Evolutionary conservation across 2,797 vertebrate genomes (phyloP), one percentile per base, ranked within the genome.

Genomic region (Darevskia mixta): DNA sequence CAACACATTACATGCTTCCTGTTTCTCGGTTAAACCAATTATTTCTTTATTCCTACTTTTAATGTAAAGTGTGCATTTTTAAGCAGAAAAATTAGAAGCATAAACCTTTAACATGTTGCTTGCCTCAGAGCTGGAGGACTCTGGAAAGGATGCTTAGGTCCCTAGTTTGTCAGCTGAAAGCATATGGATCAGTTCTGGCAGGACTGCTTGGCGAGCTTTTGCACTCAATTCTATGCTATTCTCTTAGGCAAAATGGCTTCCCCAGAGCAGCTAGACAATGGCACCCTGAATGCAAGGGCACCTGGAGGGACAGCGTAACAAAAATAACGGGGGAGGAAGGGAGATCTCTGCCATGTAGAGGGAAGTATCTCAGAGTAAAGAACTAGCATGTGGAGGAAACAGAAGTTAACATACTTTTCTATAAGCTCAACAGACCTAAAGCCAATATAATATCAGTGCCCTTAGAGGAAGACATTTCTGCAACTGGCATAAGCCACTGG

Each of bases 1-100:
- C 35, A 17, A 88, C 86, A 93, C 41, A 17, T 49, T 77, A 23
- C 83, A 88, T 83, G 87, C 6, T 35, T 82, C 61, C 35, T 80
- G 64, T 76, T 20, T 32, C 90, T 80, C 61, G 76, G 18, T 83
- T 90, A 66, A 32, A 86, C 2, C 2, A 83, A 10, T 86, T 86
- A 27, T 2, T 2, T 77, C 61, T 78, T 77, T 49, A 67, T 87
- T 45, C n/a, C 32, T 83, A 18, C 61, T 45, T 77, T 85, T 77
- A 66, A 61, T 76, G 15, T 29, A 79, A 13, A n/a, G 25, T 32
- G 4, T 61, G n/a, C 61, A n/a, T 27, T 76, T 72, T 64, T 43
- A 49, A 80, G 55, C 41, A 76, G 35, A 67, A 87, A 58, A 82
- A 82, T 27, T 45, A 80, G 79, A 87, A 82, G 58, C 69, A 82